These are phyloP conservation scores for Strigamia transsilvanica DNA, from an alignment of 2,888 invertebrate genomes.

Conservation along the genomic window DNA sequence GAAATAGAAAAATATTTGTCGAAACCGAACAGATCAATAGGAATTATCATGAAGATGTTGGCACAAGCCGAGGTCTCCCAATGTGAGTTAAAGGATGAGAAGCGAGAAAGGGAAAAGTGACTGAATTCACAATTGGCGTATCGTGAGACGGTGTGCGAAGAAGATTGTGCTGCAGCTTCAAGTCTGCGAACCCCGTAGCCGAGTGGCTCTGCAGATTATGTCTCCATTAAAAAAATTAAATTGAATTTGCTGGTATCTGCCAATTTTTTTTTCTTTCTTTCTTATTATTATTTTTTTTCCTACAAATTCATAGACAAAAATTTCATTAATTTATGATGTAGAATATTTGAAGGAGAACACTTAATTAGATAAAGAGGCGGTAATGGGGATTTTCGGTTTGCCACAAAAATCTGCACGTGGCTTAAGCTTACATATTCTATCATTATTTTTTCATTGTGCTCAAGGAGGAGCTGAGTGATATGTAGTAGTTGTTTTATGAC, in stretches of 20 bases:
- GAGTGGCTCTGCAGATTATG: not conserved
- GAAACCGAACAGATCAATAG: not conserved
- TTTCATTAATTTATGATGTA: not conserved
- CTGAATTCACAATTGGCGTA: constrained; percentile 7
- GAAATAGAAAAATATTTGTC: not conserved
- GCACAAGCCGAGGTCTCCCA: not conserved
- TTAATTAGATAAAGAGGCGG: not conserved
- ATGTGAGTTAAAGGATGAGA: constrained; percentile 8
- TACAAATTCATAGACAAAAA: not conserved
- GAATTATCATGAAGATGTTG: constrained; percentile 8
- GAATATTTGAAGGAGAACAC: not conserved
- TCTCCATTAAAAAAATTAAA: not conserved
- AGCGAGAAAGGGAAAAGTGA: not conserved
- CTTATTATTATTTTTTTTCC: too few relatives aligned
- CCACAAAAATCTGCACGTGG: not conserved
- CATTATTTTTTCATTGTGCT: not conserved
- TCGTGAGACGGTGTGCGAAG: not conserved
- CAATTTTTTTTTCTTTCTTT: not conserved
- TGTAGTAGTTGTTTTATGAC: constrained; percentile 3
- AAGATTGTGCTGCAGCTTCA: constrained; percentile 8
- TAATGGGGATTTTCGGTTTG: not conserved
- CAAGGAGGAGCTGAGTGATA: constrained; percentile 1
- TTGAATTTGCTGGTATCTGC: not conserved
- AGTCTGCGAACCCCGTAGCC: not conserved
- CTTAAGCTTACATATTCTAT: not conserved